Conservation (phyloP, 2,888 invertebrate species). For the Nowickia ferox region DNA sequence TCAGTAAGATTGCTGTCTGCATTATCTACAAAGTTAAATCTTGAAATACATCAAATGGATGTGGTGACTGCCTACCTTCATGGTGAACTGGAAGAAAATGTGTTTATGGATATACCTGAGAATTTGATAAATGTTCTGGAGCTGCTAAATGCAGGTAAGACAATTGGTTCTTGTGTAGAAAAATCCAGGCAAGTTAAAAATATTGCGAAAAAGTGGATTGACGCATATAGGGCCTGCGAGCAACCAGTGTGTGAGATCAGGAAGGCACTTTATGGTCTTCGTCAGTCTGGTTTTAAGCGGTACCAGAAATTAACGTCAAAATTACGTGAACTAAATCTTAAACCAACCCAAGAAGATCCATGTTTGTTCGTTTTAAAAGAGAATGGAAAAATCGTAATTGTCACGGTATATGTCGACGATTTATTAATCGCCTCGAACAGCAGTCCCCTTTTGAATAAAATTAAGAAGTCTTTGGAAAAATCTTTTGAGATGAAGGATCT, state of each 20-base stretch:
- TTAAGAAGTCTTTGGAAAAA: too few relatives aligned
- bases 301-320: slow-evolving; percentile 53
- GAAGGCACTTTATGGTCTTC: too few relatives aligned
- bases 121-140: slow-evolving; percentile 24
- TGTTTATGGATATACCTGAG: slow-evolving; percentile 45
- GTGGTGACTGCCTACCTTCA: too few relatives aligned
- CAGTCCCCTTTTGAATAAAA: too few relatives aligned
- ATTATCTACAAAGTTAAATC: too few relatives aligned
- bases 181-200: too few relatives aligned
- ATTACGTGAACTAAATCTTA: slow-evolving; percentile 44
- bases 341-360: too few relatives aligned
- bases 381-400: too few relatives aligned
- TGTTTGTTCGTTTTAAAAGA: too few relatives aligned
- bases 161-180: not conserved
- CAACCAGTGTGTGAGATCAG: slow-evolving; percentile 62
- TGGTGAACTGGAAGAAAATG: slow-evolving; percentile 46
- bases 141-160: slow-evolving; percentile 8
- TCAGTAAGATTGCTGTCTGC: slow-evolving; percentile 32
- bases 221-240: slow-evolving; percentile 19
- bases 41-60: slow-evolving; percentile 52
- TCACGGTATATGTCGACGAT: too few relatives aligned
- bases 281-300: slow-evolving; percentile 66
- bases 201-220: slow-evolving; percentile 19
- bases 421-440: too few relatives aligned
- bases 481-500: too few relatives aligned